Evolutionary conservation across 2,113 vertebrate species (phyloP).

Genomic region (Alouatta palliata): DNA sequence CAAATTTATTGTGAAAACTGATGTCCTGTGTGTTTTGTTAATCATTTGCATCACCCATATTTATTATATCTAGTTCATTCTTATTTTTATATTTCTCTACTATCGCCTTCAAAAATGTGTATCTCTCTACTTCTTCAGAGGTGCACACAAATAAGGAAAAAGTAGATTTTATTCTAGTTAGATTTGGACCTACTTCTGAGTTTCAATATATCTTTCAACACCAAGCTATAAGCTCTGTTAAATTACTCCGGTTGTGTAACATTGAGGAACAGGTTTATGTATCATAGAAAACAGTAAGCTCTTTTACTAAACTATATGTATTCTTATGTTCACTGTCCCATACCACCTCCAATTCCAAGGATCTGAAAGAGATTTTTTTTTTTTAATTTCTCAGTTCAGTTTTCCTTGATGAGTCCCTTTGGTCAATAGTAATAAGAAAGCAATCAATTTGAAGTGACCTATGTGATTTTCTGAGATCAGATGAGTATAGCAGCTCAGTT

Average conservation of each 20-base stretch:
- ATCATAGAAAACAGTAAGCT: not conserved
- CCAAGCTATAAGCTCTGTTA: not conserved
- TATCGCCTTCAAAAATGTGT: not conserved
- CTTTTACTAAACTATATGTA: not conserved
- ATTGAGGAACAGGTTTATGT: not conserved
- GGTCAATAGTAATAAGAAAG: not conserved
- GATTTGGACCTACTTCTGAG: too few species aligned
- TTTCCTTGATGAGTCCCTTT: not conserved
- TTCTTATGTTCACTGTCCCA: not conserved
- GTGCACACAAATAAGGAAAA: too few species aligned
- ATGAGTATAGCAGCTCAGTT: not conserved
- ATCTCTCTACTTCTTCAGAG: not conserved
- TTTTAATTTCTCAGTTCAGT: not conserved
- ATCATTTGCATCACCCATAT: not conserved
- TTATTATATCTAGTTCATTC: conserved; percentile 36
- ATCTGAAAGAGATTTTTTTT: not conserved
- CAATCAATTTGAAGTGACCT: not conserved
- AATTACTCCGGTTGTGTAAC: not conserved
- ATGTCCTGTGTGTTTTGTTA: not conserved
- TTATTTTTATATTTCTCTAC: not conserved
- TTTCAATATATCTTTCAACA: not conserved
- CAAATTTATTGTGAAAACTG: conserved; percentile 16
- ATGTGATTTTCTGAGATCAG: not conserved
- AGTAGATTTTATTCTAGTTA: too few species aligned
- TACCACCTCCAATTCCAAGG: not conserved